Conservation (phyloP, 2,797 vertebrate species). For the Gymnocypris eckloni region DNA sequence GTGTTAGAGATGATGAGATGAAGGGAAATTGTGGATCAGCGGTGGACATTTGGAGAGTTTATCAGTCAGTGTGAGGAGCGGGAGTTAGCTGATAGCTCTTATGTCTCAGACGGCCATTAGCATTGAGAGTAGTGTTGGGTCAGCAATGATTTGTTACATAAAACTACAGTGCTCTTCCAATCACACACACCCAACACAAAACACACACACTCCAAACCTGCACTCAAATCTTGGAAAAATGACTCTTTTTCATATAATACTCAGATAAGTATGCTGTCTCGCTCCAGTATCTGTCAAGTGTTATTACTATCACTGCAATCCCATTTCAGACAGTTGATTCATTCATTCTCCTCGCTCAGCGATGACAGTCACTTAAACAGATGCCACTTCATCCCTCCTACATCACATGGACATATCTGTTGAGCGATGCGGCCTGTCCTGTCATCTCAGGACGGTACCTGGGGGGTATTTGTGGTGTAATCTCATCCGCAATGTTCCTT, state of each 20-base stretch:
- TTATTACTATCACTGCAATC: constrained; percentile 74
- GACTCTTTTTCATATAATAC: constrained; percentile 72
- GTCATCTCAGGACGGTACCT: constrained; percentile 63
- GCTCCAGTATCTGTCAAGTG: constrained; percentile 75
- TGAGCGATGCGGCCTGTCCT: constrained; percentile 44
- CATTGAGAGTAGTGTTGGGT: constrained; percentile 61
- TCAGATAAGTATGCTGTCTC: constrained; percentile 76
- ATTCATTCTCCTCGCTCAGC: constrained; percentile 67
- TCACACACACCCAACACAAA: constrained; percentile 36
- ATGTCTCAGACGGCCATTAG: constrained; percentile 64
- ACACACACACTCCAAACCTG: constrained; percentile 42
- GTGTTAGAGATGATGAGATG: constrained; percentile 9
- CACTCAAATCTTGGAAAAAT: constrained; percentile 66
- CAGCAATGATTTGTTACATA: constrained; percentile 59
- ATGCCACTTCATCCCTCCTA: constrained; percentile 65
- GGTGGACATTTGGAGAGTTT: constrained; percentile 16
- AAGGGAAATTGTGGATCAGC: constrained; percentile 22
- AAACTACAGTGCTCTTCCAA: constrained; percentile 47
- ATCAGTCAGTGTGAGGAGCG: constrained; percentile 12
- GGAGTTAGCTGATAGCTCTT: constrained; percentile 45
- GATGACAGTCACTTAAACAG: constrained; percentile 77
- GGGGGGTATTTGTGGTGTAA: constrained; percentile 38
- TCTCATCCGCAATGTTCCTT: constrained; percentile 5
- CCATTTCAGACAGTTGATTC: constrained; percentile 71
- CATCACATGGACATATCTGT: constrained; percentile 65